Evolutionary conservation across 2,888 invertebrate species (phyloP), one percentile per base, ranked within the genome.

Genomic region (Beris chalybata): DNA sequence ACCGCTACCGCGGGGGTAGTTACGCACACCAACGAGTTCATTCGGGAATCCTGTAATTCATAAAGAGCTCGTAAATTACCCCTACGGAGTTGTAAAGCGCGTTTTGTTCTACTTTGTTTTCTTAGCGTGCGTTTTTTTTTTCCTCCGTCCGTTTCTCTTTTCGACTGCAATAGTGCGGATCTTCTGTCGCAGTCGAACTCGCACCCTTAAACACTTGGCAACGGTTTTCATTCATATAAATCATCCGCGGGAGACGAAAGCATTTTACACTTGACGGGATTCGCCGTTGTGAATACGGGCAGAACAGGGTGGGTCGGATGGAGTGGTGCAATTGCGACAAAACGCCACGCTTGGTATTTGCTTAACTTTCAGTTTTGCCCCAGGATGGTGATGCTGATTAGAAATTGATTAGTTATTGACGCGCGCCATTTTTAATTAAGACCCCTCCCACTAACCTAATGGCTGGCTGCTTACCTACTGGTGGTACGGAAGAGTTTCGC

Each of bases 51-150:
- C 61, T 63, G 65, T 61, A 67, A 69, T 69, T 69, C 69, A 69
- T 66, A 64, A 69, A 66, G 63, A 12, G 66, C 66, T 66, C 66
- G 66, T 69, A 69, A 69, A 69, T 69, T 69, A 69, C 69, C 66
- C 69, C 69, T 66, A 64, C 68, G 63, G 61, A 64, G 58, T 58
- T 59, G 65, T 65, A 63, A 58, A 53, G 56, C 5, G 50, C 38
- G 48, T 59, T 59, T 63, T 63, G 63, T 66, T 65, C 56, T 61
- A 52, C 57, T 30, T 58, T 55, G 53, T 63, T 55, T 61, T 65
- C 45, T 48, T 32, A 32, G 59, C 38, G 13, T 54, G 54, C 54
- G 30, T 44, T 64, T 53, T 52, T 15, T 47, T 54, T 54, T 45
- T 45, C 43, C 22, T 53, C 11, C 30, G 5, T n/a, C 31, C 47